Evolutionary conservation across 2,113 vertebrate species (phyloP).

Genomic region (Python bivittatus): DNA sequence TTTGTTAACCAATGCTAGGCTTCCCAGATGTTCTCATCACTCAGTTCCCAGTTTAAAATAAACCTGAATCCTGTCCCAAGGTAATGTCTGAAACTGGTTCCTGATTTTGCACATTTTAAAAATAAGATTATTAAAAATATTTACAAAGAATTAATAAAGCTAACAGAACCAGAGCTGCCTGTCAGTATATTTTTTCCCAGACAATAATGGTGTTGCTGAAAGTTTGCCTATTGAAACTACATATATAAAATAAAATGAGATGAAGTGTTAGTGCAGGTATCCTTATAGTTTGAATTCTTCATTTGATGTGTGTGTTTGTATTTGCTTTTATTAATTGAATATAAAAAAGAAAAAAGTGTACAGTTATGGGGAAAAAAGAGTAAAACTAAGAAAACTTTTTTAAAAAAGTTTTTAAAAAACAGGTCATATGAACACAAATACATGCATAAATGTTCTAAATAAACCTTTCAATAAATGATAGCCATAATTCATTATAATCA

Average conservation of each 20-base stretch:
- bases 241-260: not conserved
- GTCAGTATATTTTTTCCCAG: not conserved
- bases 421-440: not conserved
- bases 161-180: not conserved
- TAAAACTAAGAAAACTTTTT: not conserved
- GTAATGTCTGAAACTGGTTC: not conserved
- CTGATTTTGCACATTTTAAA: not conserved
- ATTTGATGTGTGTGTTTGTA: not conserved
- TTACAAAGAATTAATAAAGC: not conserved
- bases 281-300: not conserved
- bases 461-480: too few relatives aligned
- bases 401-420: not conserved
- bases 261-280: not conserved
- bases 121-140: not conserved
- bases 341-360: not conserved
- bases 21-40: not conserved
- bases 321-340: not conserved
- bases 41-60: not conserved
- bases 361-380: not conserved
- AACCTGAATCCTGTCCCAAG: not conserved
- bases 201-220: not conserved
- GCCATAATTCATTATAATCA: too few relatives aligned
- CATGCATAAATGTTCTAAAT: too few relatives aligned
- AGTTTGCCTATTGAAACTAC: not conserved
- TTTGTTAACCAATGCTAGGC: not conserved